Evolutionary conservation across 1,140 invertebrate genomes (phyloP).

Genomic region (Musca vetustissima): DNA sequence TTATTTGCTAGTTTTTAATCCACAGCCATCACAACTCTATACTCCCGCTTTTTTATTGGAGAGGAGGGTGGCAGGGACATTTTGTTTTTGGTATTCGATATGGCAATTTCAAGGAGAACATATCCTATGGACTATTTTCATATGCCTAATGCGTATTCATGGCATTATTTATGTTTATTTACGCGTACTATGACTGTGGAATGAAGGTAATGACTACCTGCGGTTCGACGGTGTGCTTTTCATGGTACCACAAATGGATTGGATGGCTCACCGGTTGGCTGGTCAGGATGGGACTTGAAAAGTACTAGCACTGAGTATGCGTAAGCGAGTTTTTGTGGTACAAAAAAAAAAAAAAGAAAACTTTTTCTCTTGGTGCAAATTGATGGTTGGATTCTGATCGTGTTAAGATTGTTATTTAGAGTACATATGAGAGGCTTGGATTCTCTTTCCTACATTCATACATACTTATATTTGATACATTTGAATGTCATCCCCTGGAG

Average conservation of each 20-base stretch:
- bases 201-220: slow-evolving; percentile 17
- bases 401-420: slow-evolving; percentile 9
- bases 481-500: no score
- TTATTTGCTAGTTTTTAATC: no score
- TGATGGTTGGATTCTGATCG: slow-evolving; percentile 16
- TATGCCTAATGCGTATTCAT: slow-evolving; percentile 20
- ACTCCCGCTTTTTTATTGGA: no score
- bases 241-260: neutral
- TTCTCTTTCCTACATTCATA: no score
- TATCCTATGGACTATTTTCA: neutral
- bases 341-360: neutral
- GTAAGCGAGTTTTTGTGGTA: slow-evolving; percentile 8
- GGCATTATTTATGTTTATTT: slow-evolving; percentile 21
- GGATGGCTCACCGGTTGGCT: no score
- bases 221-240: neutral
- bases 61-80: no score
- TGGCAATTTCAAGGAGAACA: neutral
- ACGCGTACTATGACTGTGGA: slow-evolving; percentile 10
- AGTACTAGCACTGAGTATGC: no score
- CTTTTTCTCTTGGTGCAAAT: neutral
- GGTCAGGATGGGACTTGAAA: no score
- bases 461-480: no score
- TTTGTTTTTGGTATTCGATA: no score
- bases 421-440: no score
- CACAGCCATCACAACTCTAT: no score